Base-by-base conservation (phyloP, 2,888 invertebrate genomes). In the Didymodactylos carnosus region DNA sequence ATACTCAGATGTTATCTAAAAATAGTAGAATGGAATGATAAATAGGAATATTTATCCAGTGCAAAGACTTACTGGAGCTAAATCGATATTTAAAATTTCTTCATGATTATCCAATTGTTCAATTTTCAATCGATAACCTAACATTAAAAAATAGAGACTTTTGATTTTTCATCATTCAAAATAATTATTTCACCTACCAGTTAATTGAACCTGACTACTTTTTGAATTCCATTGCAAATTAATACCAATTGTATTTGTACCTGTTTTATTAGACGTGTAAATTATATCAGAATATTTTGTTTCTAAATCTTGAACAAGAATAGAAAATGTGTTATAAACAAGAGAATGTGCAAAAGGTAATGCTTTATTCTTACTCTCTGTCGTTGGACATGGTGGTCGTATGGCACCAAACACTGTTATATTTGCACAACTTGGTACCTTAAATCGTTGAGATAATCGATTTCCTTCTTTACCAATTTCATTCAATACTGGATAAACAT, bases 401-500 rank as follows among this genome's bases (percentile, higher is more conserved):
- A 51, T 51, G 13, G 27, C 14, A 27, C 51, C 51, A 27, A 27
- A 51, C 25, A 51, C 51, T 14, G 25, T 29, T 51, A 29, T 51
- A 27, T 27, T 16, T 51, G 25, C 51, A 51, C 51, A 51, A 16
- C 27, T 27, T 27, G 16, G 25, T 27, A 51, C 27, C 25, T 51
- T 51, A 27, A 51, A 51, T 27, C 16, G 29, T 10, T 16, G 16
- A n/a, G n/a, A n/a, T n/a, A n/a, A n/a, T n/a, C n/a, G n/a, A 16
- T n/a, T 7, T 27, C 14, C 25, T 6, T 25, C 16, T 27, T 51
- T 51, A 1, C 29, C 29, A 7, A 5, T 78, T 6, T 76, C 70
- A 2, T 40, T 29, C n/a, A 76, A 77, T 71, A 79, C 77, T 4
- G 78, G 76, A 39, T 78, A 77, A 35, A 79, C 78, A 70, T 77